Evolutionary conservation across 2,797 vertebrate species (phyloP).

Genomic region (Aphelocoma californica): DNA sequence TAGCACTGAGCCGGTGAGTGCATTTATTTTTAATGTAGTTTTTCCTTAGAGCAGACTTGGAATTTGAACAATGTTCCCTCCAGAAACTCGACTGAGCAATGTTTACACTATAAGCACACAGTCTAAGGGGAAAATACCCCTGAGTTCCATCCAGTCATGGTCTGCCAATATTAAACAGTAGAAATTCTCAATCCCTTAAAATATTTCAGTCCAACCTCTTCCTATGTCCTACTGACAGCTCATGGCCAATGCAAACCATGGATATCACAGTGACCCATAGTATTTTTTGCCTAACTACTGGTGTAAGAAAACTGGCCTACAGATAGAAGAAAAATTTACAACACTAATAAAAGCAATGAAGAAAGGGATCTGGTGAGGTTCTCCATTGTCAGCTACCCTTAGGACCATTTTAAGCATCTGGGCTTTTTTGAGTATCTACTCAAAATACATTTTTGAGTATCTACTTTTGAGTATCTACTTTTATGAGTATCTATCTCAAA

Average conservation of each 20-base stretch:
- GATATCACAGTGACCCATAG: not conserved
- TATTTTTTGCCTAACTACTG: not conserved
- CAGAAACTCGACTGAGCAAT: not conserved
- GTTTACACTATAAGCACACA: not conserved
- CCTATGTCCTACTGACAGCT: not conserved
- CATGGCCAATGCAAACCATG: not conserved
- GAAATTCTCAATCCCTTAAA: not conserved
- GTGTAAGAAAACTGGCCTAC: not conserved
- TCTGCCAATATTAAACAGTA: not conserved
- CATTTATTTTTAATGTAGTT: not conserved
- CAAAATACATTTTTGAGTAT: too few relatives aligned
- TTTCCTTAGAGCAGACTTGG: not conserved
- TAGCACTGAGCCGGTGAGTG: not conserved
- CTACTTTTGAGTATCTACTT: too few relatives aligned
- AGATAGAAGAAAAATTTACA: not conserved
- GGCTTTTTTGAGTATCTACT: not conserved
- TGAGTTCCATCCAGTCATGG: not conserved
- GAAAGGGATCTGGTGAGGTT: not conserved
- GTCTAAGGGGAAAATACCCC: not conserved
- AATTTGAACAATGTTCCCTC: not conserved
- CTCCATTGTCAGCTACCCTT: not conserved
- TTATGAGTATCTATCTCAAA: not conserved
- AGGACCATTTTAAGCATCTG: not conserved
- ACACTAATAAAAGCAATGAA: not conserved
- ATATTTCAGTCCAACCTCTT: not conserved